Evolutionary conservation across 2,888 invertebrate species (phyloP), one percentile per base, ranked within the genome.

Genomic region (Sinelater perroti): DNA sequence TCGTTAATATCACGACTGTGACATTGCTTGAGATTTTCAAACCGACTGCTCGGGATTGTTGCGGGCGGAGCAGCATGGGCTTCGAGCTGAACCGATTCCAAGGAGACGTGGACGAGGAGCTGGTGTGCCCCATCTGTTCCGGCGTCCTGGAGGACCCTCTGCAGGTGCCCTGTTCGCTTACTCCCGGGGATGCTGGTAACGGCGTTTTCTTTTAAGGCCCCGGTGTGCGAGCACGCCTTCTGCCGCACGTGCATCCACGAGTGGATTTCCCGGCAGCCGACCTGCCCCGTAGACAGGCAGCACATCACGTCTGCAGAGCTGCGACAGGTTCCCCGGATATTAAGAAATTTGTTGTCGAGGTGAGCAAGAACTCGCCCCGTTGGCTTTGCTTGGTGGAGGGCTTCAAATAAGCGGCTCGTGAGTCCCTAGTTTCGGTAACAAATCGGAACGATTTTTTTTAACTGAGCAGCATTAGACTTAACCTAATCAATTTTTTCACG

Each of bases 81-180:
- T 97, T 91, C 84, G 97, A 97, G 82, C 85, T 94, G 70, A 89
- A 87, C 80, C 87, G 97, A 75, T 97, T 97, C 84, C 90, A 93
- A 81, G 94, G 94, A 73, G 93, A 93, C 78, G 96, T 97, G 67
- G 97, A 97, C 80, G 97, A 97, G 82, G 97, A 97, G 82, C 83
- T 97, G 62, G 87, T 97, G 70, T 97, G 97, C 75, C 93, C 97
- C 65, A 97, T 97, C 79, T 97, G 97, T 80, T 93, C 95, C 62
- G 93, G 93, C 65, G 97, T 97, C 63, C 80, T 97, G 52, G 95
- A 97, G 75, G 95, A 97, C 75, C 96, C 97, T 35, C 82, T 97
- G 61, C 97, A 97, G 89, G 95, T 93, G 81, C 70, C 63, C 73
- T 26, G 1, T 30, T 14, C 16, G 13, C 16, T 55, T 59, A 52